Percentiles rank a stretch among this genome's conserved stretches.
phyloP scores from a whole-genome alignment of 2,113 vertebrate species.

The Anolis carolinensis region DNA sequence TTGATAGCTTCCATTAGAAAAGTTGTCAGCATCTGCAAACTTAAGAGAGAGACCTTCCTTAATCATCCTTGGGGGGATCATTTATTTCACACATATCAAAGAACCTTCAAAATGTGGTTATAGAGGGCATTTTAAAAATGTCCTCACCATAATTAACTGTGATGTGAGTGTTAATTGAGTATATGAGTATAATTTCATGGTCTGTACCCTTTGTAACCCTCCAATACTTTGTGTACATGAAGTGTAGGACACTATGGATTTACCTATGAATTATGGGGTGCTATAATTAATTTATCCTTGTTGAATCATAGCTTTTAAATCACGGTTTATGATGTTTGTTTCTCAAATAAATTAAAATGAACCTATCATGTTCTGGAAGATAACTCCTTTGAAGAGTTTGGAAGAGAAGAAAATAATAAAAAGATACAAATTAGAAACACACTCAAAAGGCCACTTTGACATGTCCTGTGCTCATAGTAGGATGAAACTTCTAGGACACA shows the following conservation, averaged over 20 bases:
- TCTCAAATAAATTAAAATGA: conserved; percentile 13
- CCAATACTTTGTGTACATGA: conserved; percentile 31
- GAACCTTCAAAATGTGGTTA: conserved; percentile 30
- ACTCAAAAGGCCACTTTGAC: neutral
- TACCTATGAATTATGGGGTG: conserved; percentile 23
- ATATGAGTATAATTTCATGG: conserved; percentile 50
- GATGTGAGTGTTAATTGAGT: conserved; percentile 45
- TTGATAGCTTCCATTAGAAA: conserved; percentile 24
- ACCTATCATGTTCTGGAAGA: neutral
- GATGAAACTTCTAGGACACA: neutral
- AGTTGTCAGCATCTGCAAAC: conserved; percentile 28
- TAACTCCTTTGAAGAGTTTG: neutral
- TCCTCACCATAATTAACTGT: conserved; percentile 37
- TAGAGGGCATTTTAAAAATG: conserved; percentile 33
- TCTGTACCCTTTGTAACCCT: conserved; percentile 31
- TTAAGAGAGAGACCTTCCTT: conserved; percentile 31
- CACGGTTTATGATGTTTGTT: conserved; percentile 28
- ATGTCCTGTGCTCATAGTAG: neutral
- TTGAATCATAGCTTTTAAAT: conserved; percentile 17
- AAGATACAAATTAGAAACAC: neutral
- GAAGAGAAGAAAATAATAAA: neutral
- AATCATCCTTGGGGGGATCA: conserved; percentile 21
- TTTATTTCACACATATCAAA: conserved; percentile 29
- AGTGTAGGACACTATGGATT: conserved; percentile 24
- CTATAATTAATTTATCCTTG: conserved; percentile 33